phyloP scores from a whole-genome alignment of 2,113 vertebrate genomes.

The Hemichromis elongatus region DNA sequence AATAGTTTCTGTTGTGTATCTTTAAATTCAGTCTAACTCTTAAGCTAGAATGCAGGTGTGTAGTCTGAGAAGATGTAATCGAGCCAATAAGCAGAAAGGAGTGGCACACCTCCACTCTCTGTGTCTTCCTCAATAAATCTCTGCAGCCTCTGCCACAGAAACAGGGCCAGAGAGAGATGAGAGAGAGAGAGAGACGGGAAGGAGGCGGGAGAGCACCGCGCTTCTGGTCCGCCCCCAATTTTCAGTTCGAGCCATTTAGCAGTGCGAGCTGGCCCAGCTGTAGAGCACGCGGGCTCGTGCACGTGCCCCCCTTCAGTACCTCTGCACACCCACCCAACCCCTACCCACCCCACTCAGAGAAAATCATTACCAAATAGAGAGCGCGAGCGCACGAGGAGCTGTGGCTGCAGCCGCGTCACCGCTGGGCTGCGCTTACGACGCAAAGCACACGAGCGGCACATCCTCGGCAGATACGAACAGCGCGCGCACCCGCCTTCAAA shows the following conservation, averaged over 20 bases:
- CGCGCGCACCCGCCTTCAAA: slow-evolving; percentile 19
- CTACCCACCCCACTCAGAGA: slow-evolving; percentile 34
- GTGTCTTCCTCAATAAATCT: background rate
- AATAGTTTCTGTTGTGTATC: background rate
- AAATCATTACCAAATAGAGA: slow-evolving; percentile 41
- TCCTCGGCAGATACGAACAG: background rate
- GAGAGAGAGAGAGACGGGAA: background rate
- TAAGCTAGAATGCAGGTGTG: background rate
- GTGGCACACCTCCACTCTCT: background rate
- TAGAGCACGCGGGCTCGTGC: slow-evolving; percentile 50
- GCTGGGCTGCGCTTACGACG: slow-evolving; percentile 48
- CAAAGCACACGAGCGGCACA: slow-evolving; percentile 30
- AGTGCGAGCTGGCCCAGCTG: slow-evolving; percentile 56
- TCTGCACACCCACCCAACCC: background rate
- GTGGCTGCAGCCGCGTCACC: slow-evolving; percentile 48
- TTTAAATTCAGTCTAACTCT: background rate
- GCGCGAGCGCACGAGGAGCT: slow-evolving; percentile 53
- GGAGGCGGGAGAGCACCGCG: slow-evolving; percentile 44
- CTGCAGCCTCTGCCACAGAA: background rate
- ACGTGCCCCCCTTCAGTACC: slow-evolving; percentile 8
- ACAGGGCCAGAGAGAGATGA: background rate
- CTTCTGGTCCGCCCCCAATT: slow-evolving; percentile 73
- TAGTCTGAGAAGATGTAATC: background rate
- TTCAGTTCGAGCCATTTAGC: slow-evolving; percentile 69
- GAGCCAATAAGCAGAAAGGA: background rate